Conservation (phyloP, 1,140 invertebrate genomes). For the Zaprionus taronus region DNA sequence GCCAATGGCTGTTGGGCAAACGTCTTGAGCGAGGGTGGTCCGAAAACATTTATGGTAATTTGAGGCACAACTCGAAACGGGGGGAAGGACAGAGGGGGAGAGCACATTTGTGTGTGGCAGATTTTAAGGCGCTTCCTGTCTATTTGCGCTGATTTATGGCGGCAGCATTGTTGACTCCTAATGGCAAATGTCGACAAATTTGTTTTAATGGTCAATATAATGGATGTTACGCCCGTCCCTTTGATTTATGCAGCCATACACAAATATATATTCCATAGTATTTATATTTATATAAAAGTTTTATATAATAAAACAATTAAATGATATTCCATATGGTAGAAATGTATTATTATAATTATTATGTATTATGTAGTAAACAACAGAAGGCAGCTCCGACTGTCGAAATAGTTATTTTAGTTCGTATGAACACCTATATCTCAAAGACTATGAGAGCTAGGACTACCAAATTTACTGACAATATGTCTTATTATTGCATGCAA, state of each 20-base stretch:
- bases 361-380: too few relatives aligned
- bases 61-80: constrained; percentile 61
- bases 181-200: constrained; percentile 82
- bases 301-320: background rate
- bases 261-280: background rate
- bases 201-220: constrained; percentile 82
- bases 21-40: constrained; percentile 25
- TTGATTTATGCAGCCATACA: constrained; percentile 62
- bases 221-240: constrained; percentile 51
- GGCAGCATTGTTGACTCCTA: constrained; percentile 74
- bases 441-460: too few relatives aligned
- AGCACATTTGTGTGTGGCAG: constrained; percentile 64
- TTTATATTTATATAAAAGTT: constrained; percentile 7
- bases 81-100: constrained; percentile 23
- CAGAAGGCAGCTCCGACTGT: too few relatives aligned
- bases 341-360: too few relatives aligned
- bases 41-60: constrained; percentile 74
- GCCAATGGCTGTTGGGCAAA: constrained; percentile 77
- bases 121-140: constrained; percentile 77
- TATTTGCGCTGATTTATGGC: constrained; percentile 81
- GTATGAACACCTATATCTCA: too few relatives aligned
- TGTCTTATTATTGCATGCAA: too few relatives aligned
- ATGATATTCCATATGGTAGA: too few relatives aligned
- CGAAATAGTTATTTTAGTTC: too few relatives aligned
- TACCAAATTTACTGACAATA: too few relatives aligned